phyloP scores from a whole-genome alignment of 2,797 vertebrate species.

The Gadopsis bispinosus region DNA sequence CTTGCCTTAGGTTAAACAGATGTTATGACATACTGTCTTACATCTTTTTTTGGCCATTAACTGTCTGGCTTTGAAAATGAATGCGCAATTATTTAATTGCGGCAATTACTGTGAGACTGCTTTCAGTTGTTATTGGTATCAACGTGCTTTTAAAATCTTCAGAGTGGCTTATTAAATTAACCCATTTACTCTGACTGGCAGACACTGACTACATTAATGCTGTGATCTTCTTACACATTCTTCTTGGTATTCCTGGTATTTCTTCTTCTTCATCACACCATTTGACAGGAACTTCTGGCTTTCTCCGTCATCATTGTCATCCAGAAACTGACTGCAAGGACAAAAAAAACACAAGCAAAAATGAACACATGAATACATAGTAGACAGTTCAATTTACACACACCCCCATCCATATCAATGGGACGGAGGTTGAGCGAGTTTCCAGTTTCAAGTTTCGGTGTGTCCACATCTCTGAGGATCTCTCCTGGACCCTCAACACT shows the following conservation, averaged over 20 bases:
- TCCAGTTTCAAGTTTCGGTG: too few relatives aligned
- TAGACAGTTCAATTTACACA: neutral
- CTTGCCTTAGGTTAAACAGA: neutral
- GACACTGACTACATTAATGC: neutral
- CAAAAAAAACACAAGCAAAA: neutral
- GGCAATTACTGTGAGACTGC: neutral
- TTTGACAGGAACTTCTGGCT: conserved; percentile 95
- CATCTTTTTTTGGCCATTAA: neutral
- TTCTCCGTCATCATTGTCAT: conserved; percentile 88
- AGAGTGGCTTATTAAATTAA: neutral
- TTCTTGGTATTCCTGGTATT: conserved; percentile 90
- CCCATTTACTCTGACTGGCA: neutral
- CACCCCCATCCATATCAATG: too few relatives aligned
- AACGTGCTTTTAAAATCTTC: neutral
- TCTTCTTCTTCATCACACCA: conserved; percentile 91
- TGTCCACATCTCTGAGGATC: too few relatives aligned
- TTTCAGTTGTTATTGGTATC: neutral
- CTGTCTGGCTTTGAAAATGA: neutral
- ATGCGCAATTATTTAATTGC: neutral
- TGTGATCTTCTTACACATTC: conserved; percentile 90
- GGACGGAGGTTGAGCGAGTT: too few relatives aligned
- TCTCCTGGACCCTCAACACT: too few relatives aligned
- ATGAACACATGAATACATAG: neutral
- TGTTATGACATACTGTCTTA: neutral
- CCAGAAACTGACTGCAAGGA: conserved; percentile 86